Conservation (phyloP, 2,797 vertebrate species). For the Catamblyrhynchus diadema region DNA sequence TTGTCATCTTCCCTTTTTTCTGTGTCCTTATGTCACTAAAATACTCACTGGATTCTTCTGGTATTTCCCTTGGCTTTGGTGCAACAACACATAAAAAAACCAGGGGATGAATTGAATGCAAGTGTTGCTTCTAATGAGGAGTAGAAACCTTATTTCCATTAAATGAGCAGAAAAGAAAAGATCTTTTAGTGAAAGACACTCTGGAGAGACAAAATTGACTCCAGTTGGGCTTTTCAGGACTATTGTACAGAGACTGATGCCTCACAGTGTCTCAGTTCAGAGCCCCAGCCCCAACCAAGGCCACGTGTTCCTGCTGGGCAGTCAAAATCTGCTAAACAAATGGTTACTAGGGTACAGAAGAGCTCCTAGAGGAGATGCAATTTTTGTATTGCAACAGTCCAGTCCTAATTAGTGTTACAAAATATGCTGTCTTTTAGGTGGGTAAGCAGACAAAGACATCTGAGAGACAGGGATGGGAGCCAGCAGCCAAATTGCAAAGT, state of each 20-base stretch:
- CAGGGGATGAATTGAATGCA: background rate
- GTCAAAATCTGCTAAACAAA: background rate
- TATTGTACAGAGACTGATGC: too few relatives aligned
- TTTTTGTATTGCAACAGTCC: background rate
- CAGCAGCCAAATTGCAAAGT: background rate
- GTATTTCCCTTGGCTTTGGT: background rate
- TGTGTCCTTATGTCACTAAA: background rate
- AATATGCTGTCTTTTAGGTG: background rate
- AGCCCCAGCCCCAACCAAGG: background rate
- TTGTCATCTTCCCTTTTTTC: background rate
- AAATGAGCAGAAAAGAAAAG: background rate
- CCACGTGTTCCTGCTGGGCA: background rate
- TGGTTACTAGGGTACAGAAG: background rate
- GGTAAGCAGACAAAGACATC: background rate
- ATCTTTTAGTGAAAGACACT: background rate
- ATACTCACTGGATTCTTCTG: background rate
- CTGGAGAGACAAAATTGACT: background rate
- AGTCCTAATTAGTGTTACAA: background rate
- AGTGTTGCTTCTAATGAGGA: background rate
- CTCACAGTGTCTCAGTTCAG: background rate
- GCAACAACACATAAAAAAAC: background rate
- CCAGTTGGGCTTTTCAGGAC: background rate
- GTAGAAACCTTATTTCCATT: background rate
- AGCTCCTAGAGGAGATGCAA: background rate
- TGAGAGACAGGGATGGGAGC: background rate